Conservation (phyloP, 2,113 vertebrate species). For the Cricetomys ansorgei region DNA sequence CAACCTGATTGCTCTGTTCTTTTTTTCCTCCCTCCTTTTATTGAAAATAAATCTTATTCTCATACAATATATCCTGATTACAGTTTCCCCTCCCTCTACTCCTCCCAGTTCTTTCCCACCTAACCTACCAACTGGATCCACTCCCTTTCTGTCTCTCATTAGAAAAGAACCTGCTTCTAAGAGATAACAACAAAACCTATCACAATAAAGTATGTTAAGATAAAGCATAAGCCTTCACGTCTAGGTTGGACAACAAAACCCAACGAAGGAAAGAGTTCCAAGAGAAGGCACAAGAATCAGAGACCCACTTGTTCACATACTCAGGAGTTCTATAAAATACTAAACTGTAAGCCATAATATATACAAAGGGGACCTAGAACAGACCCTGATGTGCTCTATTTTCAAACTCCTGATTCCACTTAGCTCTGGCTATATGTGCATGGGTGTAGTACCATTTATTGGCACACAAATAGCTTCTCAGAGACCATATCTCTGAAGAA, state of each 20-base stretch:
- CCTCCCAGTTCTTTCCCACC: no score
- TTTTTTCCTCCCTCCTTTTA: not conserved
- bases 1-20: not conserved
- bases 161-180: not conserved
- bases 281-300: not conserved
- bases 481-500: not conserved
- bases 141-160: not conserved
- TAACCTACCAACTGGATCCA: not conserved
- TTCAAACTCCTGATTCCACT: not conserved
- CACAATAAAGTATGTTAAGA: not conserved
- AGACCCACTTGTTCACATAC: not conserved
- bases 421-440: not conserved
- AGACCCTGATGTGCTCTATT: not conserved
- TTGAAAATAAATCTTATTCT: not conserved
- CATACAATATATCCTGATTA: not conserved
- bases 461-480: not conserved
- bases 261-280: not conserved
- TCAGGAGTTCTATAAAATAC: not conserved
- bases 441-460: no score
- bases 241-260: not conserved
- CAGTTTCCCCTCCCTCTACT: not conserved
- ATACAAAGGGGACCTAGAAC: not conserved
- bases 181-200: not conserved
- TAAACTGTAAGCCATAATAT: not conserved
- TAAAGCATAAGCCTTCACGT: no score